phyloP scores from a whole-genome alignment of 2,113 vertebrate species.

The Copsychus sechellarum region DNA sequence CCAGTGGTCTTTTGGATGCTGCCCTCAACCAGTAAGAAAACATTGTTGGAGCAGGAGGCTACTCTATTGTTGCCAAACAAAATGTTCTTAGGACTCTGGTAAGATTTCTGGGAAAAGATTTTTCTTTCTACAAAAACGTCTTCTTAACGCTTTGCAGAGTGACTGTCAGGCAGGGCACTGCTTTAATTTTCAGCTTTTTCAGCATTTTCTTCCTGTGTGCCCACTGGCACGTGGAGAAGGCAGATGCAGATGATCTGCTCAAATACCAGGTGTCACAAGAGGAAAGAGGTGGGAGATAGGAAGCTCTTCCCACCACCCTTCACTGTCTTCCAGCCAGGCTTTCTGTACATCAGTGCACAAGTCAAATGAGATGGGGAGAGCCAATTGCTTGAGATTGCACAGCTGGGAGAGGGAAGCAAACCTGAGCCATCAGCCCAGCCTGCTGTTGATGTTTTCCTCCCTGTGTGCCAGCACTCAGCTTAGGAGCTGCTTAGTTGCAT shows the following conservation, averaged over 20 bases:
- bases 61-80: background rate
- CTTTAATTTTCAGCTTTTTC: background rate
- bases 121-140: background rate
- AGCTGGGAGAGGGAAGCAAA: background rate
- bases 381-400: background rate
- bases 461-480: background rate
- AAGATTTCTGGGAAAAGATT: background rate
- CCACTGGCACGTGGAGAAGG: rapidly evolving
- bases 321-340: background rate
- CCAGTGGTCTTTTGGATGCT: background rate
- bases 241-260: background rate
- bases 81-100: background rate
- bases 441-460: background rate
- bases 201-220: background rate
- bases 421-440: background rate
- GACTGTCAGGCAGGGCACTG: background rate
- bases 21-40: background rate
- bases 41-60: background rate
- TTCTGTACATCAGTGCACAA: background rate
- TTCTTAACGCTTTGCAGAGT: background rate
- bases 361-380: background rate
- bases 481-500: background rate
- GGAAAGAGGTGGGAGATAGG: background rate
- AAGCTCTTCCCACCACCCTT: background rate
- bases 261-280: background rate